These are phyloP conservation scores for Toxostoma redivivum DNA, from an alignment of 2,113 vertebrate species.

Conservation along the genomic window DNA sequence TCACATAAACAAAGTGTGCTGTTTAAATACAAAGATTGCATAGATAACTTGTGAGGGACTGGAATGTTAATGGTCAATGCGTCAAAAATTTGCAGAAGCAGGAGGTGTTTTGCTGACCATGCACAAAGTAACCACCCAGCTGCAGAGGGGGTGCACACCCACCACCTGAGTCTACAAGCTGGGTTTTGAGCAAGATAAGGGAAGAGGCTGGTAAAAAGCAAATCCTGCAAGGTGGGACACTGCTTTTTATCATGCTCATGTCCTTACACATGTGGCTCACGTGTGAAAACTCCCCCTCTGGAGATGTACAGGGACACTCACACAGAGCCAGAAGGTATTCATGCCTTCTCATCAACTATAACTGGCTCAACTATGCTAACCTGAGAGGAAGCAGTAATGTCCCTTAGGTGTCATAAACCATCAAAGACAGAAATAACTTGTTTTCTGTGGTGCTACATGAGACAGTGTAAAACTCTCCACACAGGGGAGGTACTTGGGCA, in stretches of 20 bases:
- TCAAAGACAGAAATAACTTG: not conserved
- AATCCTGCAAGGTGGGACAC: not conserved
- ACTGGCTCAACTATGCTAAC: not conserved
- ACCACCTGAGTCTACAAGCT: not conserved
- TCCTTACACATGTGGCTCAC: not conserved
- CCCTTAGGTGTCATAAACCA: not conserved
- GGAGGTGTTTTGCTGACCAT: not conserved
- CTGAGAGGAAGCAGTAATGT: not conserved
- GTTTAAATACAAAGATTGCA: not conserved
- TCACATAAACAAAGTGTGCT: not conserved
- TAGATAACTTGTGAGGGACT: not conserved
- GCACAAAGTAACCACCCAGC: not conserved
- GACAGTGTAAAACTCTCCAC: not conserved
- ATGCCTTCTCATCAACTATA: not conserved
- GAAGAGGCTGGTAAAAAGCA: not conserved
- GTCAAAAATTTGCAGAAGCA: not conserved
- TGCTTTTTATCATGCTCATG: not conserved
- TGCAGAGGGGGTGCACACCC: too few species aligned
- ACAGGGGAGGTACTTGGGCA: not conserved
- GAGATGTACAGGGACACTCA: not conserved
- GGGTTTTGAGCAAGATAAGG: not conserved
- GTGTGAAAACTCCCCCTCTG: not conserved
- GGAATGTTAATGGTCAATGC: too few species aligned
- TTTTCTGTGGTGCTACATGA: not conserved
- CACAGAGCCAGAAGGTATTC: rapidly evolving